Percentiles rank a stretch among this genome's conserved stretches.
phyloP scores from a whole-genome alignment of 2,888 invertebrate genomes.

The Glyphotaelius pellucidus region DNA sequence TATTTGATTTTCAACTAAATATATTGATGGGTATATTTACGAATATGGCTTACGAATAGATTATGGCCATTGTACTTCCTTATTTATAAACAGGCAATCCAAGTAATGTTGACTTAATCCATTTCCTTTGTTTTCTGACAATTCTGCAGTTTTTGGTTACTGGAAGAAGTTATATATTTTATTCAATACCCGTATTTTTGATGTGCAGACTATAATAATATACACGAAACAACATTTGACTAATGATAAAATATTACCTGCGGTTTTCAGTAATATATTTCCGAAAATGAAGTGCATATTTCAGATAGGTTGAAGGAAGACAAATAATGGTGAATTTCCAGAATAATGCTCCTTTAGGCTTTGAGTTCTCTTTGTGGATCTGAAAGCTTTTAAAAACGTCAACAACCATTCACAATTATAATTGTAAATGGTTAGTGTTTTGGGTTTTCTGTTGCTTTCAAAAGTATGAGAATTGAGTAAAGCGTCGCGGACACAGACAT shows the following conservation, averaged over 20 bases:
- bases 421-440: background rate
- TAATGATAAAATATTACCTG: constrained; percentile 42
- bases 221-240: background rate
- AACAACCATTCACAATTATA: background rate
- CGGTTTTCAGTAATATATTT: constrained; percentile 19
- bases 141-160: background rate
- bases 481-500: background rate
- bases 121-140: background rate
- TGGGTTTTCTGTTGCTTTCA: background rate
- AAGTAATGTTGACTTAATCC: background rate
- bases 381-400: constrained; percentile 19
- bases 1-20: too few relatives aligned
- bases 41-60: background rate
- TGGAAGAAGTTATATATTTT: background rate
- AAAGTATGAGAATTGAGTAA: background rate
- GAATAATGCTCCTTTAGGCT: background rate
- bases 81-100: background rate
- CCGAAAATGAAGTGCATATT: background rate
- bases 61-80: background rate
- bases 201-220: background rate
- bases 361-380: background rate
- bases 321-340: background rate
- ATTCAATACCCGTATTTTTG: background rate
- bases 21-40: too few relatives aligned
- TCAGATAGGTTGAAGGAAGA: background rate